Base-by-base conservation (phyloP, 2,113 vertebrate genomes). In the Ptilonorhynchus violaceus region DNA sequence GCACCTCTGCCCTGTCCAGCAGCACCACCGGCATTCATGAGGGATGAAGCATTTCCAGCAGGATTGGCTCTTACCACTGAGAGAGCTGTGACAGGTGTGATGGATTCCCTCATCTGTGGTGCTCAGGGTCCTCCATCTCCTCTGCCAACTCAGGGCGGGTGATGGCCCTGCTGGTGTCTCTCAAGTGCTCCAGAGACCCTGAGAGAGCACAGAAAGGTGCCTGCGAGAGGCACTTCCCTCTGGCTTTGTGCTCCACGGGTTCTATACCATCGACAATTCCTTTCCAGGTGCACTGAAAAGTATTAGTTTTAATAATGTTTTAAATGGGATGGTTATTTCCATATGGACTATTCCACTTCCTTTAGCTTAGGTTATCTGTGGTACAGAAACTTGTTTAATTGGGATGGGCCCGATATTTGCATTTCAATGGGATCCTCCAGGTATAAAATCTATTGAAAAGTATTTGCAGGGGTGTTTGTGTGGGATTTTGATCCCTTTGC, bases 1-100 rank as follows among this genome's bases (percentile, higher is more conserved):
- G 6, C 11, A 3, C 55, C 77, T 74, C 24, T 84, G 64, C 46
- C 39, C 5, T 4, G 1, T n/a, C 37, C 55, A 53, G 64, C 42
- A 13, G 2, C 47, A 35, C 25, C 10, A 11, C 37, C 0, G 0
- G 47, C 0, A 0, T 10, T 55, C 68, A 9, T 0, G 0, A 28
- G 60, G 27, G 39, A 16, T 21, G 75, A 52, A 58, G 49, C 25
- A 23, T 30, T 24, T 75, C 73, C 35, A 68, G 68, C 28, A 39
- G 66, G 56, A 42, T 52, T 39, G 44, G 52, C 7, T 77, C 69
- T 49, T 24, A 12, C 16, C 3, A 1, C 24, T 31, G 58, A 27
- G n/a, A 62, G 25, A 30, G 16, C 58, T 42, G 3, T 10, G 33
- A 42, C 28, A 60, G 31, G 46, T 44, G 49, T 49, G 44, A 25